Base-by-base conservation (phyloP, 2,797 vertebrate species). In the Oreochromis grahami region DNA sequence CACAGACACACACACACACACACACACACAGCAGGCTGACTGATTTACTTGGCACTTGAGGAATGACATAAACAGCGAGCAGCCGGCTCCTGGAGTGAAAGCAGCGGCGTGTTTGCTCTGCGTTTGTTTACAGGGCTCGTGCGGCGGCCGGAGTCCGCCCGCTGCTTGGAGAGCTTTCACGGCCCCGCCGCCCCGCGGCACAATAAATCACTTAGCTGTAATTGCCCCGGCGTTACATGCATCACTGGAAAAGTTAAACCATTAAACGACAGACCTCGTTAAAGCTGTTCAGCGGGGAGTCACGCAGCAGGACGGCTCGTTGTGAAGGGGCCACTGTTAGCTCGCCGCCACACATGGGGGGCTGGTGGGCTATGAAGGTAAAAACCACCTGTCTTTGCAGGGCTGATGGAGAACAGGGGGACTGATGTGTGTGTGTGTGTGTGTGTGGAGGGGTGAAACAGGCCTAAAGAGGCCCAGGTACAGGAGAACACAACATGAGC, bases 21-120 rank as follows among this genome's bases (percentile, higher is more conserved):
- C 65, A 68, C 32, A 56, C 32, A n/a, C 52, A 52, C 41, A 34
- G 24, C 24, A 3, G 24, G 24, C 89, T 84, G 87, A 77, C 96
- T 77, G 85, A 93, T 97, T 97, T 96, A 96, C 95, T 96, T 95
- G 95, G 96, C 96, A 96, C 97, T 96, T 94, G 92, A 93, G 92
- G 91, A 93, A 94, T 94, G 94, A 95, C 93, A 95, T 92, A 93
- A 95, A 95, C 93, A 94, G 94, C 93, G 93, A 94, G 90, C 92
- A 86, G 88, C 90, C 19, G 84, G 92, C 86, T 89, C 82, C 79
- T 63, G 80, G 88, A 90, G 92, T 90, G 91, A 92, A 93, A 94
- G 91, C 91, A 86, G 89, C 65, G 5, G 74, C 92, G 60, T 94
- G 93, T 95, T 95, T 87, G 89, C 93, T 92, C 92, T 93, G 90